phyloP scores from a whole-genome alignment of 2,888 invertebrate species.

The Leucophenga maculata region DNA sequence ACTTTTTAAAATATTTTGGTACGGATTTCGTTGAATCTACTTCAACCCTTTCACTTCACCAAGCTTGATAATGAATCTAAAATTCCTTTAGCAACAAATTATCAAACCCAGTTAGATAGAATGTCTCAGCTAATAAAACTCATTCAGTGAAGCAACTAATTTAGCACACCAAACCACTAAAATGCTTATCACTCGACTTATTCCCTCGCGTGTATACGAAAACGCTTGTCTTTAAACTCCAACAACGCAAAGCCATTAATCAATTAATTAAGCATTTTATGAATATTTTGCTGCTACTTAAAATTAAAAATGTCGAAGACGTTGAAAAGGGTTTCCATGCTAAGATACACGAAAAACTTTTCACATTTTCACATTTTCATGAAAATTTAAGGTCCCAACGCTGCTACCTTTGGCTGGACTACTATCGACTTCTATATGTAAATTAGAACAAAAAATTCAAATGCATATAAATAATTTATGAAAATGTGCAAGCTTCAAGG shows the following conservation, averaged over 20 bases:
- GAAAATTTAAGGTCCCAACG: neutral
- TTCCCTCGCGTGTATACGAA: neutral
- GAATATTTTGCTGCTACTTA: slow-evolving; percentile 49
- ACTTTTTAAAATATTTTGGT: no score
- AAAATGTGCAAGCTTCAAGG: slow-evolving; percentile 31
- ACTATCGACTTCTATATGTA: slow-evolving; percentile 35
- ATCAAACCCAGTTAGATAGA: no score
- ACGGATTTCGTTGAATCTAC: no score
- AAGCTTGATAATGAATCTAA: no score
- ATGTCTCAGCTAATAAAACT: neutral
- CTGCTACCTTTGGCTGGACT: slow-evolving; percentile 45
- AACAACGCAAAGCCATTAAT: slow-evolving; percentile 60
- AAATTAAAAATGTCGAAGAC: no score
- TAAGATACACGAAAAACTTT: neutral
- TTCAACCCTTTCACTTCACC: no score
- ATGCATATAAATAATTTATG: slow-evolving; percentile 59
- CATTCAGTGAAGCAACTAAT: no score
- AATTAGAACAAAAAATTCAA: slow-evolving; percentile 12
- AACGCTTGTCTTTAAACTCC: slow-evolving; percentile 40
- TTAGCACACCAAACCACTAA: no score
- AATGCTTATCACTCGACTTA: no score
- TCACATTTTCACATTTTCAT: neutral
- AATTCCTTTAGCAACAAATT: neutral
- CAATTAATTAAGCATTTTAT: slow-evolving; percentile 66
- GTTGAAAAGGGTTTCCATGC: neutral